Base-by-base conservation (phyloP, 1,140 invertebrate species). In the Drosophila littoralis region DNA sequence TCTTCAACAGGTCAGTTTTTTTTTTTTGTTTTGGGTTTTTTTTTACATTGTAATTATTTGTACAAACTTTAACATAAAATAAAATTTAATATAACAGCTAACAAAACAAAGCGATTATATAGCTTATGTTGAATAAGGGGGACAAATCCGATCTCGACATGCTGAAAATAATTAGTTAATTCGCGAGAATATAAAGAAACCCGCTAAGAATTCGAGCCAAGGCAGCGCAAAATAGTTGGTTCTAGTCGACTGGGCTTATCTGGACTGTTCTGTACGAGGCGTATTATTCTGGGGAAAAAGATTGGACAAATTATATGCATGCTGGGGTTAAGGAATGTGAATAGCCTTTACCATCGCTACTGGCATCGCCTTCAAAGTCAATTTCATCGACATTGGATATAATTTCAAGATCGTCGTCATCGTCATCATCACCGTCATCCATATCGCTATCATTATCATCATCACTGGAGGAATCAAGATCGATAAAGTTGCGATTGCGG, bases 51-150 rank as follows among this genome's bases (percentile, higher is more conserved):
- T 45, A 45, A 50, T 32, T 38, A 32, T 60, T 77, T 81, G 48
- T 71, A 75, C 69, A 81, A 70, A 80, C 42, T 63, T 76, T 50
- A 74, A 75, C 71, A 81, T 69, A 81, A 66, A 80, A 80, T 69
- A 70, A 52, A 50, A 28, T 75, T 50, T 55, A 75, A 63, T 28
- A 36, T 81, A 81, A 82, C 71, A 79, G 50, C 61, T 70, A 72
- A 79, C 12, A n/a, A 60, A 48, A 64, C 65, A 83, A 83, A 7
- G 7, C n/a, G 42, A 43, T 43, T 12, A 63, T 52, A 54, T 38
- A 54, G 51, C 40, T 63, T 58, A 12, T 33, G 45, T 55, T 65
- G 42, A 13, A 51, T 48, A 57, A 50, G 17, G 13, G 42, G 50
- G 35, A 60, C 15, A 43, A 15, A n/a, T 15, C 28, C 38, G 28